Evolutionary conservation across 2,888 invertebrate species (phyloP), one percentile per base, ranked within the genome.

Genomic region (Heliconius erato): DNA sequence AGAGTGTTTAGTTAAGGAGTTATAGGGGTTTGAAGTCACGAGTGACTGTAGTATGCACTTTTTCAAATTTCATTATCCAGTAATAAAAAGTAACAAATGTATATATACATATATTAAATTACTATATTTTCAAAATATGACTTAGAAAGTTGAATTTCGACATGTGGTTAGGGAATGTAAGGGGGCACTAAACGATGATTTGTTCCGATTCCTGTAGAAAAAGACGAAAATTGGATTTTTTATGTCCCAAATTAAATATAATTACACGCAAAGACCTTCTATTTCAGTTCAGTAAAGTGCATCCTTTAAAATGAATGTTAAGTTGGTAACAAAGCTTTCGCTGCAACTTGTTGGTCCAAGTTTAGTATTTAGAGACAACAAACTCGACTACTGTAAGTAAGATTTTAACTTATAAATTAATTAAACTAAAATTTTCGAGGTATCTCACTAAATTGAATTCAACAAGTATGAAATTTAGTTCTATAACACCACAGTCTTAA

Each of bases 391-490:
- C 32, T 7, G n/a, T n/a, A 19, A 35, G 32, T 32, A 54, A 76
- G n/a, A 76, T 35, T 76, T 76, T n/a, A 74, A 59, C 32, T 76
- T 35, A 12, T 54, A 59, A 74, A 59, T 32, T 76, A 76, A 76
- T 63, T 59, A 16, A n/a, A 35, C 6, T 76, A 16, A 35, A 63
- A n/a, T 76, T 35, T 32, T 23, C 35, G n/a, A 59, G 35, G n/a
- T 76, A 59, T 12, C 32, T 74, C 59, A 74, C 6, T 35, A 32
- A 74, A 74, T 32, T 59, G 9, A 11, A 40, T 40, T 9, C 11
- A 40, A 40, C 40, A 40, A 40, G 40, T 40, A 40, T 40, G 11
- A 40, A 40, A 40, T 40, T 11, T 40, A 40, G 2, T 40, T 40
- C 1, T 9, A 40, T 40, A 40, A 40, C 40, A 11, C 40, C 40